phyloP scores from a whole-genome alignment of 2,797 vertebrate species.

The Selene dorsalis region DNA sequence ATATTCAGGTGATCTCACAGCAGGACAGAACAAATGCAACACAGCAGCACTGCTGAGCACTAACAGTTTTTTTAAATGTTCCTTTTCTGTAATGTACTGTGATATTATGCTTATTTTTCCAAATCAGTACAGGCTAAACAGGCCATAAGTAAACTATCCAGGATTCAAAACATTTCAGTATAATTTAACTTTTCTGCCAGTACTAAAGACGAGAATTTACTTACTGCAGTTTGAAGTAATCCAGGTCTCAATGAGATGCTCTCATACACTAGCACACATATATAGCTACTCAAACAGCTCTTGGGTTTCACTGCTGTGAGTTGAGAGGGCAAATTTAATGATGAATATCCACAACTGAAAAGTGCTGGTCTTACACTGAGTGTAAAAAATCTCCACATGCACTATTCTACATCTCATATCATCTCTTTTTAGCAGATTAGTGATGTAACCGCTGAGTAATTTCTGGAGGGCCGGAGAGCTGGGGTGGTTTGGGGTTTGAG shows the following conservation, averaged over 20 bases:
- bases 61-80: background rate
- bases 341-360: background rate
- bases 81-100: background rate
- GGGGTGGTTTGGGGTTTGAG: background rate
- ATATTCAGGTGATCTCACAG: background rate
- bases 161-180: constrained; percentile 43
- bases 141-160: constrained; percentile 24
- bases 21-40: background rate
- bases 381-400: background rate
- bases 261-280: background rate
- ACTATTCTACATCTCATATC: background rate
- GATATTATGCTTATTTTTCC: background rate
- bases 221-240: constrained; percentile 1
- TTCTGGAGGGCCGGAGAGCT: background rate
- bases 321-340: background rate
- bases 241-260: background rate
- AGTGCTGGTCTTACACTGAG: background rate
- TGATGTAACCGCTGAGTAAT: constrained; percentile 24
- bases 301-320: background rate
- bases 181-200: too few species aligned
- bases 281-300: background rate
- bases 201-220: too few species aligned
- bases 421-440: background rate
- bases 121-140: constrained; percentile 10
- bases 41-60: background rate